Evolutionary conservation across 2,113 vertebrate genomes (phyloP), one percentile per base, ranked within the genome.

Genomic region (Chauna torquata): DNA sequence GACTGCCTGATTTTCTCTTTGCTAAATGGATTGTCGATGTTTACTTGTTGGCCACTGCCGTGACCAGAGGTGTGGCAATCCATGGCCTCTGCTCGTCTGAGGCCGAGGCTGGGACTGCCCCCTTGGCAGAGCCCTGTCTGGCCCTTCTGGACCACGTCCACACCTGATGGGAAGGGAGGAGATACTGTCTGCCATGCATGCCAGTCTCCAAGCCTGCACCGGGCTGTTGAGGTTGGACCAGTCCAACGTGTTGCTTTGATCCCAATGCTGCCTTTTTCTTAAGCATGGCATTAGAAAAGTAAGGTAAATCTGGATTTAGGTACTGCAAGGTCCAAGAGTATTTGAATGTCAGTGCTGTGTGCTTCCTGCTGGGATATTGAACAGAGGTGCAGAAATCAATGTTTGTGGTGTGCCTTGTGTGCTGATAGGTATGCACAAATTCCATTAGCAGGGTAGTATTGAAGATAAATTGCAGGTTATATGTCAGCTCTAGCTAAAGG

Each of bases 101-200:
- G 42, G 8, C 27, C 17, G 30, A 27, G 38, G 14, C 11, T 55
- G 18, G 15, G 36, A 23, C 40, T 69, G 68, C 40, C 9, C 15
- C 13, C 13, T 50, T 34, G 12, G 72, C 24, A 54, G 32, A 71
- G 9, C 28, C 12, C 36, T 0, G 1, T 34, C 18, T 3, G 3
- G 16, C 38, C 36, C 19, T 68, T 45, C 52, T 64, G 47, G 42
- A 10, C n/a, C 0, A 0, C 4, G 4, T 71, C 22, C 54, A 30
- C 27, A 42, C 12, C 27, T 32, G 28, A 7, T 18, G n/a, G 16
- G 44, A 69, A 42, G 14, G 25, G 64, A 50, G 22, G 38, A 76
- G 27, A 8, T 89, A 20, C 9, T 65, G 54, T 1, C 28, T 86
- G n/a, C 40, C 11, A 47, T 74, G 12, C 1, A 2, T 50, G 13